These are phyloP conservation scores for Carcharodon carcharias DNA, from an alignment of 2,797 vertebrate genomes.

Conservation along the genomic window DNA sequence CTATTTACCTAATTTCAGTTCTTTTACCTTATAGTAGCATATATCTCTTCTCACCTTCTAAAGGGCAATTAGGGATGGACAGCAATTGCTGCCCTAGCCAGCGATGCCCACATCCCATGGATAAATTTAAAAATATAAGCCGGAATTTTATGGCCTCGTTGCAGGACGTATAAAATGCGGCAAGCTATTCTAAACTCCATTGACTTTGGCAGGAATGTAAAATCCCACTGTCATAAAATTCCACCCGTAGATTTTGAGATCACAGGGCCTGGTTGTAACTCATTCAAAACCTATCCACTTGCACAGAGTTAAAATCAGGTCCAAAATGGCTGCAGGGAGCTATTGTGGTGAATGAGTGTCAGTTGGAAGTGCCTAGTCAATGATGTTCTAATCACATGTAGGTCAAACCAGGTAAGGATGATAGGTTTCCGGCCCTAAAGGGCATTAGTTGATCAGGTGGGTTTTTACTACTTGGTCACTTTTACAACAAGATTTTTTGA, in stretches of 20 bases:
- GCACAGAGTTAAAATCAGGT: too few relatives aligned
- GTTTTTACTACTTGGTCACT: background rate
- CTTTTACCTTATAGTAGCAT: background rate
- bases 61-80: too few relatives aligned
- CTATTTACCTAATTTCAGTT: background rate
- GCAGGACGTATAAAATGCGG: too few relatives aligned
- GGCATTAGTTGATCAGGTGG: background rate
- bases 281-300: background rate
- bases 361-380: background rate
- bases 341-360: too few relatives aligned
- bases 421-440: background rate
- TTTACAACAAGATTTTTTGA: background rate
- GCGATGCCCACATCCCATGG: too few relatives aligned
- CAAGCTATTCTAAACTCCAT: too few relatives aligned
- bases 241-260: background rate
- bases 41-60: background rate
- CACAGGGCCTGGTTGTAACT: background rate
- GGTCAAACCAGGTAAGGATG: background rate
- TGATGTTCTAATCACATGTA: background rate
- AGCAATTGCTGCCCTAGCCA: too few relatives aligned
- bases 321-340: background rate
- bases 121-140: too few relatives aligned
- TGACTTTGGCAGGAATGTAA: too few relatives aligned
- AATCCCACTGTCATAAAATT: too few relatives aligned
- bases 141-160: too few relatives aligned